phyloP scores from a whole-genome alignment of 1,140 invertebrate species.

The Steinernema feltiae region DNA sequence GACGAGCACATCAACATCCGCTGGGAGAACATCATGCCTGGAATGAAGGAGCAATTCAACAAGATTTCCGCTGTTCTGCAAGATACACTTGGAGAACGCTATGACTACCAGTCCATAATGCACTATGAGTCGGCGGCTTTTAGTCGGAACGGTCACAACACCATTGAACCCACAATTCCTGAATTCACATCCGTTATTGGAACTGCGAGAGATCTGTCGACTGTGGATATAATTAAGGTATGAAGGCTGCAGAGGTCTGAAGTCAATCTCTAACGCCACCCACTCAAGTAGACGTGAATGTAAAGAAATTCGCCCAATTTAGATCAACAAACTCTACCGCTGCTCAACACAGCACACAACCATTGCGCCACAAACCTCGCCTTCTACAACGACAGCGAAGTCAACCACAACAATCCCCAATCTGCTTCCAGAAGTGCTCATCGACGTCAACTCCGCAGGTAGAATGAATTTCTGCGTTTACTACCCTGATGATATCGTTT shows the following conservation, averaged over 20 bases:
- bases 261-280: background rate
- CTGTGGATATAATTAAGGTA: conserved; percentile 49
- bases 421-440: conserved; percentile 3
- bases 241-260: too few relatives aligned
- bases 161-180: conserved; percentile 48
- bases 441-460: conserved; percentile 4
- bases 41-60: conserved; percentile 57
- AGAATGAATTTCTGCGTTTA: background rate
- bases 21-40: conserved; percentile 58
- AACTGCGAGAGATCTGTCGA: conserved; percentile 47
- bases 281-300: background rate
- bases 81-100: conserved; percentile 53
- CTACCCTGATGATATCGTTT: background rate
- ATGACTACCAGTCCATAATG: conserved; percentile 54
- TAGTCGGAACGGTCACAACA: conserved; percentile 53
- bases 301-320: conserved; percentile 22
- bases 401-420: conserved; percentile 4
- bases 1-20: conserved; percentile 55
- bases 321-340: conserved; percentile 46
- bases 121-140: conserved; percentile 55
- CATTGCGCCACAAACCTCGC: background rate
- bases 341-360: conserved; percentile 28
- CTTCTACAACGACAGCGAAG: background rate
- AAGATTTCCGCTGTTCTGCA: conserved; percentile 55
- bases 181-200: conserved; percentile 53